Evolutionary conservation across 2,797 vertebrate species (phyloP).

Genomic region (Leucoraja ocellata): DNA sequence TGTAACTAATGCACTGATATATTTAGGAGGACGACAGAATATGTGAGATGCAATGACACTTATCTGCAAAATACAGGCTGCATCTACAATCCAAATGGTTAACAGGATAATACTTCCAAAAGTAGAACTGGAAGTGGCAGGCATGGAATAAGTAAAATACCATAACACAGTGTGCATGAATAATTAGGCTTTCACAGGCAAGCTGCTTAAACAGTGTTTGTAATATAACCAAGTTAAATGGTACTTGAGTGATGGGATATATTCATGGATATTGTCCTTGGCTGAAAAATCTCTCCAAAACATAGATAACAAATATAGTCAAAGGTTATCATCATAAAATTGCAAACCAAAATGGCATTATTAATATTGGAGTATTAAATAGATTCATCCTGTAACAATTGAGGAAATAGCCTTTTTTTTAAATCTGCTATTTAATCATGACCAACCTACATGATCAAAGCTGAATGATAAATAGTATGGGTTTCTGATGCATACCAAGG

Average conservation of each 20-base stretch:
- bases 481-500: constrained; percentile 3
- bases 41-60: background rate
- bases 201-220: background rate
- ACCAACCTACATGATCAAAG: background rate
- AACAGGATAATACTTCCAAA: constrained; percentile 2
- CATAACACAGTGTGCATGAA: background rate
- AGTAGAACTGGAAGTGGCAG: constrained; percentile 12
- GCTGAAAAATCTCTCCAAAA: background rate
- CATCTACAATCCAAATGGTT: background rate
- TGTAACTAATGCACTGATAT: background rate
- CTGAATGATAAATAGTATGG: background rate
- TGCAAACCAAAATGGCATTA: background rate
- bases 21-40: background rate
- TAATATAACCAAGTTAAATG: background rate
- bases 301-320: background rate
- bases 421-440: background rate
- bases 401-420: background rate
- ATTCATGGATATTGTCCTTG: background rate
- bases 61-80: background rate
- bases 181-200: background rate
- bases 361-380: background rate
- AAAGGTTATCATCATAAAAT: background rate
- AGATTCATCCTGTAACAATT: background rate
- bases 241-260: too few relatives aligned
- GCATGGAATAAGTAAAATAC: background rate